These are phyloP conservation scores for Hemiscyllium ocellatum DNA, from an alignment of 2,113 vertebrate species.

Conservation along the genomic window DNA sequence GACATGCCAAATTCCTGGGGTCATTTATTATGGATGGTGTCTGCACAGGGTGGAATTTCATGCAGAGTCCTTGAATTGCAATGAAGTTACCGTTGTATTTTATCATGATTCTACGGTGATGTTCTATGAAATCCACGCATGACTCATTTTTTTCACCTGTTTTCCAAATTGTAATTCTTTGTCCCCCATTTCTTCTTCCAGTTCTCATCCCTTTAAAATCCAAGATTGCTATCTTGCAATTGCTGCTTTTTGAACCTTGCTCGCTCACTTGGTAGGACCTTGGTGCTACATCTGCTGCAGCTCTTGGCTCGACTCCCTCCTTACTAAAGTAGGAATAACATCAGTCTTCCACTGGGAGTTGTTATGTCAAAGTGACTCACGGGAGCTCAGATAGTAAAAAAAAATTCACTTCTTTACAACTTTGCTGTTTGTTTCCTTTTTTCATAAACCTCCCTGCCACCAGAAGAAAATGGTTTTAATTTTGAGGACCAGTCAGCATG, in stretches of 20 bases:
- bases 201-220: neutral
- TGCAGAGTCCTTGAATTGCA: neutral
- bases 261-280: neutral
- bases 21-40: neutral
- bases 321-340: neutral
- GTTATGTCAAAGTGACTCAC: neutral
- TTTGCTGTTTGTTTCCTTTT: slow-evolving; percentile 7
- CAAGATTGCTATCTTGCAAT: neutral
- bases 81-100: neutral
- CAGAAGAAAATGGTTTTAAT: neutral
- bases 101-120: neutral
- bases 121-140: neutral
- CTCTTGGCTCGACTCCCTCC: neutral
- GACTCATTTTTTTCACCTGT: neutral
- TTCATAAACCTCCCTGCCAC: neutral
- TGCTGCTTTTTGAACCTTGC: neutral
- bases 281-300: neutral
- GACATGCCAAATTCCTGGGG: neutral
- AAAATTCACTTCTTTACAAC: neutral
- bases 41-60: neutral
- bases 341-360: neutral
- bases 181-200: neutral
- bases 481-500: neutral
- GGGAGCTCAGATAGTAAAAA: neutral
- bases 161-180: neutral